Conservation (phyloP, 64 coral and sea anemone species). For the Pocillopora damicornis region DNA sequence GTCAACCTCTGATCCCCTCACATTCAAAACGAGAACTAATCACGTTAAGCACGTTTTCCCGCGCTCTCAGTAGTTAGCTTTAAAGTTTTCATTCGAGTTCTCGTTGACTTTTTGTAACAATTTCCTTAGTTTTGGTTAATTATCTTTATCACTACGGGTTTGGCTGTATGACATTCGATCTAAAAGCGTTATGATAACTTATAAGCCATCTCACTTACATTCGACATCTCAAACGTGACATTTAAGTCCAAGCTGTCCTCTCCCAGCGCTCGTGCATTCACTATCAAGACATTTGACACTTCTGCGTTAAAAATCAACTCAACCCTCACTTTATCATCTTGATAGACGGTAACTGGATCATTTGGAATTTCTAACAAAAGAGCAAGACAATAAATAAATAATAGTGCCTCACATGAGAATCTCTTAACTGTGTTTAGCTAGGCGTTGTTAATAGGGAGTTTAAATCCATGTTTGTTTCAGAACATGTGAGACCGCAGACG, state of each 20-base stretch:
- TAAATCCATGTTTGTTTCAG: no score
- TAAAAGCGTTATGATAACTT: not conserved
- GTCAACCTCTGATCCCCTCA: no score
- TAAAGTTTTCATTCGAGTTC: no score
- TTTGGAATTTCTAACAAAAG: constrained; percentile 37
- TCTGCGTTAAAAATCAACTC: constrained; percentile 66
- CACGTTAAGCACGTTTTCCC: no score
- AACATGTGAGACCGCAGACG: no score
- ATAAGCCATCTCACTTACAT: not conserved
- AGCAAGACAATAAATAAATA: not conserved
- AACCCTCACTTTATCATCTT: constrained; percentile 36
- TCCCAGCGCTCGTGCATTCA: constrained; percentile 47
- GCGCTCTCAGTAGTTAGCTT: no score
- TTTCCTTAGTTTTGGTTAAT: no score
- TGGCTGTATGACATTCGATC: not conserved
- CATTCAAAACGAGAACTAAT: no score
- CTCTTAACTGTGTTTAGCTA: no score
- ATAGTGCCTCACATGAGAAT: not conserved
- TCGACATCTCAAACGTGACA: constrained; percentile 3
- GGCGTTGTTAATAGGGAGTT: no score
- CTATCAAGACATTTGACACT: constrained; percentile 71
- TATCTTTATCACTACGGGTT: no score
- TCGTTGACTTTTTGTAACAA: no score
- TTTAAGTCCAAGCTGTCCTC: not conserved
- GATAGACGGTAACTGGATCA: constrained; percentile 35